Conservation (phyloP, 2,113 vertebrate species). For the Spea bombifrons region DNA sequence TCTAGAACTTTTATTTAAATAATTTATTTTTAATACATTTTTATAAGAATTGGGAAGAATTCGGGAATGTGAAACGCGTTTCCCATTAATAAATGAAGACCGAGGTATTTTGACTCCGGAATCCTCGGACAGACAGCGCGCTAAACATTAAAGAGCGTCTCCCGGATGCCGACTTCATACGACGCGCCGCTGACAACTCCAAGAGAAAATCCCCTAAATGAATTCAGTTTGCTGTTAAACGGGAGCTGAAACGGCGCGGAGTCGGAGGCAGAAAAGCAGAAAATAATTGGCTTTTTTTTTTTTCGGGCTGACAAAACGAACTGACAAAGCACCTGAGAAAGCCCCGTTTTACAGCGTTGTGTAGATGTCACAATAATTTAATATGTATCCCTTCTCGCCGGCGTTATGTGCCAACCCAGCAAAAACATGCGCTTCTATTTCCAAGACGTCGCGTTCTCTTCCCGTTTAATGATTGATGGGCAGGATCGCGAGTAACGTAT, state of each 20-base stretch:
- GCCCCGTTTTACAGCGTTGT: background rate
- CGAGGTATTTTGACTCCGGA: background rate
- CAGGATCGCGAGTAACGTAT: background rate
- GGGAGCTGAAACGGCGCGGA: background rate
- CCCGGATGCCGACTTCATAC: background rate
- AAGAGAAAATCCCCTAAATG: background rate
- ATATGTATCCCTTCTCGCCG: background rate
- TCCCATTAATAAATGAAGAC: no score
- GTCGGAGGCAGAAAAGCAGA: background rate
- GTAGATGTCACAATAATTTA: conserved; percentile 29
- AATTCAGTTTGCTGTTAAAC: background rate
- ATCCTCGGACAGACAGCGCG: background rate
- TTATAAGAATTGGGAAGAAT: no score
- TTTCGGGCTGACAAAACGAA: background rate
- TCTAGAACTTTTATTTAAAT: no score
- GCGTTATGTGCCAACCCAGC: background rate
- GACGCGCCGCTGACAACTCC: background rate
- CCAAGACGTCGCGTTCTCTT: conserved; percentile 6
- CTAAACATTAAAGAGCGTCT: background rate
- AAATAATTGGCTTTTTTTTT: conserved; percentile 15
- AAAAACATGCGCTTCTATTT: background rate
- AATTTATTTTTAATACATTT: no score
- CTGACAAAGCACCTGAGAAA: conserved; percentile 1
- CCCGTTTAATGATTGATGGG: conserved; percentile 19
- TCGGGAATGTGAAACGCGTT: no score